These are phyloP conservation scores for Muschampia plurimacula DNA, from an alignment of 2,888 invertebrate species.

Conservation along the genomic window DNA sequence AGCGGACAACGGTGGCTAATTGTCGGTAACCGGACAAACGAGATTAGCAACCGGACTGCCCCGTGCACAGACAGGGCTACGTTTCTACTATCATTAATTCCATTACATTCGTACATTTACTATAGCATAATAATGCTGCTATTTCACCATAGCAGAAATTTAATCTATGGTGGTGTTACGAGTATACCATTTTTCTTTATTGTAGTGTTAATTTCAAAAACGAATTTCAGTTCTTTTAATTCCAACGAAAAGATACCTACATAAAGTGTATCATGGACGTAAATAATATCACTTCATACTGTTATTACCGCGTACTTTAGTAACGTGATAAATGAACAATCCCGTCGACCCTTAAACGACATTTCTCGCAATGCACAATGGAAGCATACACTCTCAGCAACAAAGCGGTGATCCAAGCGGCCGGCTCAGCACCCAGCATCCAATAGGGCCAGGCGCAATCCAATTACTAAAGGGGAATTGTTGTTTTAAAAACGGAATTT, in stretches of 20 bases:
- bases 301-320: no score
- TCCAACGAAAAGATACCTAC: no score
- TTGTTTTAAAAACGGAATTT: constrained; percentile 54
- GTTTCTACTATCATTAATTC: constrained; percentile 10
- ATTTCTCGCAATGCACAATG: constrained; percentile 2
- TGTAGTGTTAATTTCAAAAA: no score
- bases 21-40: constrained; percentile 71
- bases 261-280: no score
- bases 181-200: no score
- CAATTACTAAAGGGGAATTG: constrained; percentile 61
- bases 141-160: background rate
- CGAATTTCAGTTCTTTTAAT: no score
- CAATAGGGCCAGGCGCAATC: constrained; percentile 64
- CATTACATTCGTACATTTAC: background rate
- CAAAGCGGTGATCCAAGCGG: constrained; percentile 42
- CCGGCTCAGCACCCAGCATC: constrained; percentile 44
- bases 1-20: constrained; percentile 63
- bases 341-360: background rate
- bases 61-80: constrained; percentile 15
- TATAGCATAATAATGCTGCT: background rate
- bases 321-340: no score
- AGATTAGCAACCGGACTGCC: constrained; percentile 58
- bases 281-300: no score
- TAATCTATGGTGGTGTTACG: background rate
- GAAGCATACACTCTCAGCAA: constrained; percentile 33